Conservation (phyloP, 2,113 vertebrate genomes). For the Pseudorasbora parva region DNA sequence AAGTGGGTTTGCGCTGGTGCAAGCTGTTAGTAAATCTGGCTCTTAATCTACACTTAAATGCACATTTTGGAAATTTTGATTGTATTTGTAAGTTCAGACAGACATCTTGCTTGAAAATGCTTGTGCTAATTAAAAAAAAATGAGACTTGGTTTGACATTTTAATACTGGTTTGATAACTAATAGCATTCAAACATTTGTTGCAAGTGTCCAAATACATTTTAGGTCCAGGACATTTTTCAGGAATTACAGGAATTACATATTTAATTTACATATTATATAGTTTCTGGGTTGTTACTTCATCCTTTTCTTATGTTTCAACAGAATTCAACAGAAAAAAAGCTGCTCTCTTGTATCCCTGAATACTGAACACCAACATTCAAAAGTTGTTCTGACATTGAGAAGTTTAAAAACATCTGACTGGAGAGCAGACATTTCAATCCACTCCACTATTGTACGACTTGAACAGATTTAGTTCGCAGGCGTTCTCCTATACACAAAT, state of each 20-base stretch:
- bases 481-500: not conserved
- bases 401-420: not conserved
- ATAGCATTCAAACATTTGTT: not conserved
- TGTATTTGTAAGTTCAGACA: not conserved
- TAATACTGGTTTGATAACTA: not conserved
- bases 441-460: not conserved
- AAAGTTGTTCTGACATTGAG: not conserved
- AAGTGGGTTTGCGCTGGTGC: too few species aligned
- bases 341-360: not conserved
- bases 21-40: too few species aligned
- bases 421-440: constrained; percentile 8
- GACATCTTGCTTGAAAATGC: not conserved
- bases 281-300: not conserved
- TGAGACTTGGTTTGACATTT: not conserved
- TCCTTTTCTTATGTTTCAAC: not conserved
- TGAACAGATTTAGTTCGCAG: constrained; percentile 17
- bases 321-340: not conserved
- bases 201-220: not conserved
- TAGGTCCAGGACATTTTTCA: not conserved
- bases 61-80: not conserved
- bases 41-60: not conserved
- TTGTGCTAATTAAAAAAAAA: not conserved
- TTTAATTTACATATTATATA: not conserved
- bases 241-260: too few species aligned
- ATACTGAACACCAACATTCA: not conserved